Base-by-base conservation (phyloP, 2,888 invertebrate species). In the Itoplectis maculator region DNA sequence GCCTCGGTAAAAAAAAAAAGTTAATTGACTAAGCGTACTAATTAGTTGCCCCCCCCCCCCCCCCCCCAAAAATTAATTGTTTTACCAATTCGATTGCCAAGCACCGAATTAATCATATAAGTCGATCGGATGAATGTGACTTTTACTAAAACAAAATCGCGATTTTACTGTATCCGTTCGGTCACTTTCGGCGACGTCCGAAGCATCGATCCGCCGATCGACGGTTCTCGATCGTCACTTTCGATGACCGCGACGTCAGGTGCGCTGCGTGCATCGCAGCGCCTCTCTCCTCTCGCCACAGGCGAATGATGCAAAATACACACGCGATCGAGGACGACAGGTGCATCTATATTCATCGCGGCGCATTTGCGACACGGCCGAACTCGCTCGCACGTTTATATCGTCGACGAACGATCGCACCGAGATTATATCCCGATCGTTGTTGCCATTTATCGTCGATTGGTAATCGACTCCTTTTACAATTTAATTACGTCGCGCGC, bases 391-490 rank as follows among this genome's bases (percentile, higher is more conserved):
- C 45, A 40, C n/a, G 29, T 18, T 40, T 29, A 5, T 5, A 29
- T 49, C 45, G 35, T 72, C 68, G 35, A 66, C 42, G 59, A 73
- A 73, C 72, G 15, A 73, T 79, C 66, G 49, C 40, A 61, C 68
- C 29, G 59, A 68, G 73, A 79, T 59, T 59, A 73, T 69, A 54
- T 76, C 20, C 56, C 74, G 79, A 18, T 59, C 4, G 13, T 80
- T 75, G 69, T 80, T 80, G 80, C 70, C 63, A 75, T 65, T 70
- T 70, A 47, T 75, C 29, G 65, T 40, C 13, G 23, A 77, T 76
- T 54, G 40, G 42, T 77, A 76, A 79, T 72, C 47, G 59, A n/a
- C 37, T 3, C 29, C 49, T 42, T 35, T 56, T 65, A 23, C 42
- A 56, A 23, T 45, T 78, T 70, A 78, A 66, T 8, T 73, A 56